Conservation (phyloP, 1,140 invertebrate genomes). For the Plodia interpunctella region DNA sequence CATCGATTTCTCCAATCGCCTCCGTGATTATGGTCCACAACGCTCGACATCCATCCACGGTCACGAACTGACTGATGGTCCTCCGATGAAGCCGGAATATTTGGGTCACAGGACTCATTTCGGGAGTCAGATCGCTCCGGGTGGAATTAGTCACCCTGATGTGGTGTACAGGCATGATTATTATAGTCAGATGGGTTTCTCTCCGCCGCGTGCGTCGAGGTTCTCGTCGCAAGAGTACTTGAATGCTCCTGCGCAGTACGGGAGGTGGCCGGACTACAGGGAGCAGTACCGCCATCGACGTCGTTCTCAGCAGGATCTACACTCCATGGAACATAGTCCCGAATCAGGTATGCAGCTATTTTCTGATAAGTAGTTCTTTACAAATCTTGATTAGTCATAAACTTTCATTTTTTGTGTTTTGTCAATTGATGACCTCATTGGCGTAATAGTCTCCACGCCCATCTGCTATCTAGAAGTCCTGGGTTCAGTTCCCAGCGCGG, state of each 20-base stretch:
- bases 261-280: slow-evolving; percentile 58
- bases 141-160: slow-evolving; percentile 64
- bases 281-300: slow-evolving; percentile 62
- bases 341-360: slow-evolving; percentile 73
- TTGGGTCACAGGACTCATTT: slow-evolving; percentile 55
- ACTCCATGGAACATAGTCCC: slow-evolving; percentile 64
- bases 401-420: too few species aligned
- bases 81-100: slow-evolving; percentile 61
- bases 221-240: slow-evolving; percentile 76
- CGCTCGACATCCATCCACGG: slow-evolving; percentile 72
- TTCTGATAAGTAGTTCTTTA: too few species aligned
- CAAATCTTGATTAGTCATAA: too few species aligned
- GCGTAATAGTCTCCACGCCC: too few species aligned
- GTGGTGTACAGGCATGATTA: slow-evolving; percentile 72
- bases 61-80: slow-evolving; percentile 67
- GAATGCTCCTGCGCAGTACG: slow-evolving; percentile 61
- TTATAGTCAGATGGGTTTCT: slow-evolving; percentile 62
- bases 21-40: slow-evolving; percentile 61
- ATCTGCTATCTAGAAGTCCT: too few species aligned
- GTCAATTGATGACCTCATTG: too few species aligned
- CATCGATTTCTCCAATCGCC: slow-evolving; percentile 58
- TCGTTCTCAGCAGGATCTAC: slow-evolving; percentile 70
- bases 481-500: too few species aligned
- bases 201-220: slow-evolving; percentile 61
- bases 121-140: slow-evolving; percentile 59